A percentile compares a stretch with the other conserved stretches of the same genome.
phyloP scores from a whole-genome alignment of 2,888 invertebrate genomes.

The Hoplodrina ambigua region DNA sequence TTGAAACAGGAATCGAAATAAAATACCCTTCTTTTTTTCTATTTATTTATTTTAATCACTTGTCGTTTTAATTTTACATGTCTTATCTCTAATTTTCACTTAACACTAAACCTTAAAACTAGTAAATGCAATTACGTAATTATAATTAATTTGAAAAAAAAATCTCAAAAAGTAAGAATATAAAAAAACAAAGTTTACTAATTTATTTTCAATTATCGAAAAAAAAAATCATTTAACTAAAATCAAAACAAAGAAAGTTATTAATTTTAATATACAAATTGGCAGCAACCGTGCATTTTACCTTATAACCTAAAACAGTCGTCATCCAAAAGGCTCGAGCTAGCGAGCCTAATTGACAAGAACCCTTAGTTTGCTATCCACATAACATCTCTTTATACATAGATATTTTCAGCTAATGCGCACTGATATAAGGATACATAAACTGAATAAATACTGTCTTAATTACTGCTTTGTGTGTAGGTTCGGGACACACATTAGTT shows the following conservation, averaged over 20 bases:
- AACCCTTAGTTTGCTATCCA: conserved; percentile 73
- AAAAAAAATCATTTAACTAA: conserved; percentile 4
- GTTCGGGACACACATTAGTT: background rate
- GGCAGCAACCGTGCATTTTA: conserved; percentile 45
- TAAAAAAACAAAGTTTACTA: background rate
- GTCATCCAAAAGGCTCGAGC: conserved; percentile 75
- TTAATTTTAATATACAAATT: conserved; percentile 17
- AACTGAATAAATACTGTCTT: conserved; percentile 4
- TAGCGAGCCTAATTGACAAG: conserved; percentile 75
- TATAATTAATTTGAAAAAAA: conserved; percentile 19
- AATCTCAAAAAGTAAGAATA: conserved; percentile 25
- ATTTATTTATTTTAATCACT: conserved; percentile 38
- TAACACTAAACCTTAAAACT: conserved; percentile 37
- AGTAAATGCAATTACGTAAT: conserved; percentile 60
- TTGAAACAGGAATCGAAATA: conserved; percentile 5
- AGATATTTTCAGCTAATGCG: conserved; percentile 8
- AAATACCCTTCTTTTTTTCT: background rate
- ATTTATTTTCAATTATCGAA: background rate
- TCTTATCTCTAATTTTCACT: conserved; percentile 32
- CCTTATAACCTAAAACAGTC: conserved; percentile 60
- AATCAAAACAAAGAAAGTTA: background rate
- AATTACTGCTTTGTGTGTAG: background rate
- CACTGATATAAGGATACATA: background rate
- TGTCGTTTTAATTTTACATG: conserved; percentile 42
- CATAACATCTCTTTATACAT: conserved; percentile 19